Conservation (phyloP, 2,888 invertebrate genomes). For the Pseudoips prasinana region DNA sequence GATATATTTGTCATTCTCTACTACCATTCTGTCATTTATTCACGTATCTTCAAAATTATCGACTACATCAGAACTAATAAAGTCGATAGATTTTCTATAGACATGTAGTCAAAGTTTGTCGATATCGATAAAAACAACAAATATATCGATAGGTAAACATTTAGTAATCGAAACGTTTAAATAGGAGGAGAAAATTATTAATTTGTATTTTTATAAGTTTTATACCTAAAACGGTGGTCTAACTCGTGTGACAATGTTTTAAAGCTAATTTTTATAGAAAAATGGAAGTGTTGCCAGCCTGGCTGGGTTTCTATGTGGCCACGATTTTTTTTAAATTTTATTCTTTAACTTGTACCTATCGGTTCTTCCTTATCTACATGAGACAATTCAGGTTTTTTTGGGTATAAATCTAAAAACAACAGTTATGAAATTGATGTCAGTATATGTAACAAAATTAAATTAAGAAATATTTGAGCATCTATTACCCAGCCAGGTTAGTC, state of each 20-base stretch:
- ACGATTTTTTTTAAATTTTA: too few species aligned
- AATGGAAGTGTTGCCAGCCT: slow-evolving; percentile 21
- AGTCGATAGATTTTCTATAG: too few species aligned
- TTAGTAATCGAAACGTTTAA: slow-evolving; percentile 50
- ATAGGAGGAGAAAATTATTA: slow-evolving; percentile 42
- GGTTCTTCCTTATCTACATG: too few species aligned
- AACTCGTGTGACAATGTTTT: slow-evolving; percentile 71
- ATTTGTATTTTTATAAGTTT: slow-evolving; percentile 34
- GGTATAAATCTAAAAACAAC: too few species aligned
- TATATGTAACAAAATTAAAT: too few species aligned
- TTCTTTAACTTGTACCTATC: too few species aligned
- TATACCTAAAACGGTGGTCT: slow-evolving; percentile 75
- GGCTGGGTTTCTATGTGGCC: slow-evolving; percentile 12
- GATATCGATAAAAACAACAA: slow-evolving; percentile 25
- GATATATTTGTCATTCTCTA: slow-evolving; percentile 29
- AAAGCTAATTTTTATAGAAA: slow-evolving; percentile 66
- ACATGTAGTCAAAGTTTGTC: too few species aligned
- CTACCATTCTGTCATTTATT: background rate
- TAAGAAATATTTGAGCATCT: slow-evolving; percentile 24
- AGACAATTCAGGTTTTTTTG: too few species aligned
- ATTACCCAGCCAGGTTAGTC: slow-evolving; percentile 30
- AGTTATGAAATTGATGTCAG: too few species aligned
- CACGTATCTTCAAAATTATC: too few species aligned
- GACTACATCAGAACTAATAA: too few species aligned
- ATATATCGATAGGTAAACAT: slow-evolving; percentile 32